Evolutionary conservation across 2,113 vertebrate species (phyloP).

Genomic region (Toxostoma redivivum): DNA sequence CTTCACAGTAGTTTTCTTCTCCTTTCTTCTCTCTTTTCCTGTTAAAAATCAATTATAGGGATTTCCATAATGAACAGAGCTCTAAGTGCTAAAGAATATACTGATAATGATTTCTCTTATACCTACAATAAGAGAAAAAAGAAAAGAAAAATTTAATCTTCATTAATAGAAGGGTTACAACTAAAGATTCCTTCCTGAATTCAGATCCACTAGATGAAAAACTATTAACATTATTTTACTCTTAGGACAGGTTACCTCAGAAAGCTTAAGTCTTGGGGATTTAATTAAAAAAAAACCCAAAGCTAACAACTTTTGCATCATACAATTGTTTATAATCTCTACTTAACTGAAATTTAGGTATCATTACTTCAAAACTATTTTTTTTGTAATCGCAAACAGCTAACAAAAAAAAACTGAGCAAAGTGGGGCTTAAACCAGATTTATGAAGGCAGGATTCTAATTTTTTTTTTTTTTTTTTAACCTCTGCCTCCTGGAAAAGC

Average conservation of each 20-base stretch:
- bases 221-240: neutral
- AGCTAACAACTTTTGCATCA: neutral
- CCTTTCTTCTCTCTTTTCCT: neutral
- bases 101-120: neutral
- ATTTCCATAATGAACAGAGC: neutral
- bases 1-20: neutral
- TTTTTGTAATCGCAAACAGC: neutral
- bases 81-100: neutral
- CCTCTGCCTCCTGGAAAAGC: neutral
- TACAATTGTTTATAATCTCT: neutral
- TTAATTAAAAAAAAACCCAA: neutral
- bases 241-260: neutral
- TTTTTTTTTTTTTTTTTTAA: neutral
- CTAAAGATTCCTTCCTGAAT: neutral
- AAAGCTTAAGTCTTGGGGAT: neutral
- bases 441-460: neutral
- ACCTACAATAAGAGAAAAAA: neutral
- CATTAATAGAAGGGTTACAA: neutral
- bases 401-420: fast-evolving
- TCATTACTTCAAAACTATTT: neutral
- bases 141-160: neutral
- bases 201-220: neutral
- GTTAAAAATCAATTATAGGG: neutral
- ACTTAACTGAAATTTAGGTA: neutral
- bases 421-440: neutral